Evolutionary conservation across 2,113 vertebrate genomes (phyloP).

Genomic region (Columba janthina): DNA sequence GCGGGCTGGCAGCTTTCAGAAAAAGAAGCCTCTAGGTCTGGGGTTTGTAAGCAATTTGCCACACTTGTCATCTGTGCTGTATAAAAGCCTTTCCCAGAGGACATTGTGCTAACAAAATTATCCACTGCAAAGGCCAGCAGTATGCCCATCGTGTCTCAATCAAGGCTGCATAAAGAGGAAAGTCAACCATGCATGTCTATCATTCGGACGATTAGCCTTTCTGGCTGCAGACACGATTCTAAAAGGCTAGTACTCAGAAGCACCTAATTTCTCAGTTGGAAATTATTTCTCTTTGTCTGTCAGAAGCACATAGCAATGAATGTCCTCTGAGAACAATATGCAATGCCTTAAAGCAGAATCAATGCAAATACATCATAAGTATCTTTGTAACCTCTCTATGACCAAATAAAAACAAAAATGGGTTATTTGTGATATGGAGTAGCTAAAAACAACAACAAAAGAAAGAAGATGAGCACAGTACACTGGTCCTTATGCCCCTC

Average conservation of each 20-base stretch:
- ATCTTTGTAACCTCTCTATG: not conserved
- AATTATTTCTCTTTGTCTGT: constrained; percentile 51
- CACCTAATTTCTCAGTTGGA: constrained; percentile 53
- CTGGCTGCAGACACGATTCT: constrained; percentile 23
- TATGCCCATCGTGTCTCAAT: constrained; percentile 55
- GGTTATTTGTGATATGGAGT: not conserved
- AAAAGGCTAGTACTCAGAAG: constrained; percentile 40
- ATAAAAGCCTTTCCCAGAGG: constrained; percentile 62
- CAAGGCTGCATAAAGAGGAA: constrained; percentile 53
- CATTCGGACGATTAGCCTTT: constrained; percentile 60
- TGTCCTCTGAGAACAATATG: not conserved
- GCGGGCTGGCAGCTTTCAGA: constrained; percentile 4
- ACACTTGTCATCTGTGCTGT: constrained; percentile 57
- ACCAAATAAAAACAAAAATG: not conserved
- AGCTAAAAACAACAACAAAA: not conserved
- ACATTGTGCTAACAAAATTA: constrained; percentile 66
- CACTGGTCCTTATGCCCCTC: not conserved
- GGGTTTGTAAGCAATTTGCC: constrained; percentile 56
- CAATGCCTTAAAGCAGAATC: constrained; percentile 6
- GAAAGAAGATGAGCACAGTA: not conserved
- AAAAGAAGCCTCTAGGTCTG: constrained; percentile 12
- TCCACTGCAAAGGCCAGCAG: constrained; percentile 52
- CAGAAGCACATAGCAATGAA: constrained; percentile 24
- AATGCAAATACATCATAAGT: not conserved
- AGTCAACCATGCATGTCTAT: constrained; percentile 57